Evolutionary conservation across 2,113 vertebrate genomes (phyloP).

Genomic region (Dunckerocampus dactyliophorus): DNA sequence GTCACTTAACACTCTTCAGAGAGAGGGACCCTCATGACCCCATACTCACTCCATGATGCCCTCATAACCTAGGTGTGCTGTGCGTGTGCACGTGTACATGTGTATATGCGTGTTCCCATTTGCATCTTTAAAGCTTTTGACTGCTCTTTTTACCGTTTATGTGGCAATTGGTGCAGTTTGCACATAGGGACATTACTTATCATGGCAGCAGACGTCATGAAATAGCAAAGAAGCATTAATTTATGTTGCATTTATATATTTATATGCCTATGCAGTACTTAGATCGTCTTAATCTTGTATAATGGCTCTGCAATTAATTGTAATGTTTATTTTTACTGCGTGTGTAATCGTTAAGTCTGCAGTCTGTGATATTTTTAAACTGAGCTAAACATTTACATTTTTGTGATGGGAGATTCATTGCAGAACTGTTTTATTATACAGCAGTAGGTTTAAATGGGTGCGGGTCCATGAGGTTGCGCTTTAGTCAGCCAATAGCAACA

Average conservation of each 20-base stretch:
- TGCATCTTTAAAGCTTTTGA: constrained; percentile 12
- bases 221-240: constrained; percentile 13
- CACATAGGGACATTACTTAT: constrained; percentile 1
- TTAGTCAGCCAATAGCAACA: constrained; percentile 21
- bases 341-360: not conserved
- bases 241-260: not conserved
- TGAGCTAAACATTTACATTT: not conserved
- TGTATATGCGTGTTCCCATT: constrained; percentile 2
- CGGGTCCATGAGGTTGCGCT: constrained; percentile 18
- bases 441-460: constrained; percentile 8
- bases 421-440: not conserved
- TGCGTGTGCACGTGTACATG: not conserved
- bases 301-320: not conserved
- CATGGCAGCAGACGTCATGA: not conserved
- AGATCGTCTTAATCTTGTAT: not conserved
- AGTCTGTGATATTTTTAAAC: not conserved
- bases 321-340: not conserved
- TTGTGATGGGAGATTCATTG: not conserved
- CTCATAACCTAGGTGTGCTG: not conserved
- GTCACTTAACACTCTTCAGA: constrained; percentile 58
- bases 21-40: constrained; percentile 46
- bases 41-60: constrained; percentile 23
- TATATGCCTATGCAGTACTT: not conserved
- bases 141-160: constrained; percentile 6
- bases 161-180: constrained; percentile 24